These are phyloP conservation scores for Drosophila putrida DNA, from an alignment of 2,888 invertebrate species.

Conservation along the genomic window DNA sequence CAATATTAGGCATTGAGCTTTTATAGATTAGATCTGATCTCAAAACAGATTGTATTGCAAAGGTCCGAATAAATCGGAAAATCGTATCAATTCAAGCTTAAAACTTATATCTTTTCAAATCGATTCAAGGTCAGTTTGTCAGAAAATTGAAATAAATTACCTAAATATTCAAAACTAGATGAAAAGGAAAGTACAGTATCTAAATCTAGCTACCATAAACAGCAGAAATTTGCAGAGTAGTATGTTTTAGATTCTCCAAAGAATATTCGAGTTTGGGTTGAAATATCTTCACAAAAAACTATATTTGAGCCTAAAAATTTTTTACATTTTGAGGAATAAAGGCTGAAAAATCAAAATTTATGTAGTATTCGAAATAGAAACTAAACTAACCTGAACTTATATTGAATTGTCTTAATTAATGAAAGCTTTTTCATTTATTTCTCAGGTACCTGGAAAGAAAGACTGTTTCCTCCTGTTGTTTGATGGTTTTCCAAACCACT, in stretches of 20 bases:
- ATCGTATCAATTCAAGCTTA: neutral
- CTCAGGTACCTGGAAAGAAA: slow-evolving; percentile 86
- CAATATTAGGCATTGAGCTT: neutral
- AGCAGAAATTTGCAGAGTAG: neutral
- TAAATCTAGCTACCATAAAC: neutral
- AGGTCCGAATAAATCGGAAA: neutral
- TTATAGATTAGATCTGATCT: neutral
- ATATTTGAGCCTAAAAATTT: too few species aligned
- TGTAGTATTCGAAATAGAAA: neutral
- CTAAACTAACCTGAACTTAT: neutral
- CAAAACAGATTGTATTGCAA: neutral
- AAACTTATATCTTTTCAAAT: neutral
- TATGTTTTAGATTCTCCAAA: neutral
- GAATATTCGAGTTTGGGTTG: too few species aligned
- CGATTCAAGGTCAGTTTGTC: too few species aligned
- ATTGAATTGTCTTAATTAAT: neutral
- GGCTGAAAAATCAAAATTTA: too few species aligned
- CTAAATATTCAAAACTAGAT: neutral
- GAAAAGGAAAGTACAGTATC: neutral
- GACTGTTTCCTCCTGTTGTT: slow-evolving; percentile 86
- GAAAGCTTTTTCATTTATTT: slow-evolving; percentile 51
- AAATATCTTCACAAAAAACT: too few species aligned
- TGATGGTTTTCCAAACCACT: slow-evolving; percentile 85
- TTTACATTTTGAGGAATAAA: too few species aligned
- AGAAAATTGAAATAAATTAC: too few species aligned